These are phyloP conservation scores for Cynopterus brachyotis DNA, from an alignment of 2,113 vertebrate genomes.

Conservation along the genomic window DNA sequence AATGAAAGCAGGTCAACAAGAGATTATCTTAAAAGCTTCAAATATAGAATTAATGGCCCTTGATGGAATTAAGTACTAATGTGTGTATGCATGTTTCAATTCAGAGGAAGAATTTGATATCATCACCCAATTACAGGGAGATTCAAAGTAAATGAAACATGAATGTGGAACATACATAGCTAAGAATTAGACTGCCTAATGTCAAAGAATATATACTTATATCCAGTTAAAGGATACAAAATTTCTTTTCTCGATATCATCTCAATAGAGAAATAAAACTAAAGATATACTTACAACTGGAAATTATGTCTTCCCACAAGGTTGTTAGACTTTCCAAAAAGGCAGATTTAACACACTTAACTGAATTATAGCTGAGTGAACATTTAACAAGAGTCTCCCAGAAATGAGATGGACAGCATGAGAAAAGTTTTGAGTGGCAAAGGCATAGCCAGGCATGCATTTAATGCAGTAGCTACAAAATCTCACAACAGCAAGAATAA, in stretches of 20 bases:
- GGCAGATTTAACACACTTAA: slow-evolving; percentile 53
- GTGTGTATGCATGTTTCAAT: neutral
- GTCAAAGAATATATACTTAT: neutral
- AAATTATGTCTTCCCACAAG: slow-evolving; percentile 51
- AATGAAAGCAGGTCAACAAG: slow-evolving; percentile 31
- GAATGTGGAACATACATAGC: neutral
- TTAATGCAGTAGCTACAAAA: slow-evolving; percentile 55
- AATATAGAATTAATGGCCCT: slow-evolving; percentile 13
- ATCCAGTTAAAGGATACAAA: slow-evolving; percentile 35
- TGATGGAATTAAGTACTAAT: slow-evolving; percentile 13
- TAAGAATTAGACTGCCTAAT: neutral
- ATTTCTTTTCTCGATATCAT: neutral
- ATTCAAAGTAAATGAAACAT: slow-evolving; percentile 55
- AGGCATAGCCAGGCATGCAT: slow-evolving; percentile 37
- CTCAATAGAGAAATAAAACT: slow-evolving; percentile 45
- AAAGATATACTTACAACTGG: slow-evolving; percentile 50
- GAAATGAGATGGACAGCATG: slow-evolving; percentile 56
- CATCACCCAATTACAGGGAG: slow-evolving; percentile 19
- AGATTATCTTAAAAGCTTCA: slow-evolving; percentile 48
- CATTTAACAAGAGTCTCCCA: slow-evolving; percentile 20
- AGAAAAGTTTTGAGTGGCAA: slow-evolving; percentile 63
- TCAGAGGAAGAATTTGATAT: slow-evolving; percentile 21
- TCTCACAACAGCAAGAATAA: slow-evolving; percentile 38
- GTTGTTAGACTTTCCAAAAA: slow-evolving; percentile 51
- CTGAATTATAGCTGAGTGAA: slow-evolving; percentile 35